Conservation (phyloP, 2,888 invertebrate species). For the Rhimphoctona megacephalus region DNA sequence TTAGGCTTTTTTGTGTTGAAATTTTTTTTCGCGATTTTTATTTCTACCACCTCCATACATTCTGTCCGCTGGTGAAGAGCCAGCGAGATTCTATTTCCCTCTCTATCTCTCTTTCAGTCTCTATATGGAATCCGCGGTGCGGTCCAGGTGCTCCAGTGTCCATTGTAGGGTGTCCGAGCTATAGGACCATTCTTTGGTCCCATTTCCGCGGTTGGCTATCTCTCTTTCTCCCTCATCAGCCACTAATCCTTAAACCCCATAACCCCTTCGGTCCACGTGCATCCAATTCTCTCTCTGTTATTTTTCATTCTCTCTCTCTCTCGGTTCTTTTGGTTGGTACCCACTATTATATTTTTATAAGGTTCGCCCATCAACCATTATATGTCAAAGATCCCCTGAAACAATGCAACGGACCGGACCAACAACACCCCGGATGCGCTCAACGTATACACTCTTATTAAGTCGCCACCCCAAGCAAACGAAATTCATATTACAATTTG, state of each 20-base stretch:
- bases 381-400: conserved; percentile 80
- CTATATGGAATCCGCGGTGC: conserved; percentile 72
- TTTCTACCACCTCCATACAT: conserved; percentile 35
- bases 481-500: conserved; percentile 48
- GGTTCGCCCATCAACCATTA: conserved; percentile 78
- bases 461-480: conserved; percentile 76
- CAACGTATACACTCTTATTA: conserved; percentile 75
- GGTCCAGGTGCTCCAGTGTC: conserved; percentile 78
- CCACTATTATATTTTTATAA: conserved; percentile 63
- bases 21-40: conserved; percentile 41
- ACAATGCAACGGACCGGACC: conserved; percentile 82
- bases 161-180: conserved; percentile 74
- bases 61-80: conserved; percentile 44
- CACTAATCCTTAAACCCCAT: conserved; percentile 72
- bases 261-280: conserved; percentile 72
- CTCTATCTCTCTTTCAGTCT: conserved; percentile 43
- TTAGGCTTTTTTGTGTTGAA: conserved; percentile 27
- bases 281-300: conserved; percentile 37
- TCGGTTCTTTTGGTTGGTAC: conserved; percentile 74
- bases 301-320: not conserved
- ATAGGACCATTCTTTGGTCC: conserved; percentile 35
- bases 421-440: conserved; percentile 82
- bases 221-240: conserved; percentile 31
- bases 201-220: conserved; percentile 8
- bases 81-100: conserved; percentile 42